Percentiles rank a stretch among this genome's conserved stretches.
Conservation (phyloP, 1,140 invertebrate species). For the Papilio glaucus region DNA sequence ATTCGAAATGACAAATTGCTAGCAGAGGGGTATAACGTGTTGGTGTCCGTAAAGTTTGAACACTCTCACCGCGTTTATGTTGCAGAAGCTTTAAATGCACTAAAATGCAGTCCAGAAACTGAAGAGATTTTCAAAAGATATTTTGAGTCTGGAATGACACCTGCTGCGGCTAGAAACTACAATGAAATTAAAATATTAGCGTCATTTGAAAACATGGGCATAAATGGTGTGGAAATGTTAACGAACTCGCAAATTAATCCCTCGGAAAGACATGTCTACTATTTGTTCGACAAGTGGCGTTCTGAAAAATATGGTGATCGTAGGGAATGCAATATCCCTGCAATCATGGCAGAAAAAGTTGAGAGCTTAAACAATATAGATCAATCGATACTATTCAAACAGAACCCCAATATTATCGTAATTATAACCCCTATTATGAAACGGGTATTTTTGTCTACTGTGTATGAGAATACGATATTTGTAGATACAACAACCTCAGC, state of each 20-base stretch:
- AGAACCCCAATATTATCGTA: background rate
- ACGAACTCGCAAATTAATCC: too few relatives aligned
- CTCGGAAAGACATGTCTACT: background rate
- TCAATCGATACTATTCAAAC: too few relatives aligned
- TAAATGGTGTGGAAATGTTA: constrained; percentile 2
- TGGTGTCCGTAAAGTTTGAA: constrained; percentile 22
- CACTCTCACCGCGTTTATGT: constrained; percentile 36
- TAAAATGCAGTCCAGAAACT: constrained; percentile 19
- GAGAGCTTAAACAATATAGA: too few relatives aligned
- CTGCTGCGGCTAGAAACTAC: constrained; percentile 33
- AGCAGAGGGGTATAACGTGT: too few relatives aligned
- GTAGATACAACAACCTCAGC: constrained; percentile 35
- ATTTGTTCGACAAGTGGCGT: constrained; percentile 37
- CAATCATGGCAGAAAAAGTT: too few relatives aligned
- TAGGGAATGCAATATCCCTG: background rate
- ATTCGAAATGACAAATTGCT: too few relatives aligned
- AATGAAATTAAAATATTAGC: constrained; percentile 25
- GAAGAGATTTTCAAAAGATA: constrained; percentile 27
- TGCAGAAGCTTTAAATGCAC: constrained; percentile 32
- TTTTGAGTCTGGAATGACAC: constrained; percentile 39
- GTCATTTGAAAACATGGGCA: too few relatives aligned
- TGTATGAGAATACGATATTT: constrained; percentile 36
- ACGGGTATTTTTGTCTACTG: constrained; percentile 29
- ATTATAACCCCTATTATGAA: constrained; percentile 40
- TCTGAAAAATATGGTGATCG: background rate